These are phyloP conservation scores for Aldrovandia affinis DNA, from an alignment of 2,797 vertebrate genomes.

Conservation along the genomic window DNA sequence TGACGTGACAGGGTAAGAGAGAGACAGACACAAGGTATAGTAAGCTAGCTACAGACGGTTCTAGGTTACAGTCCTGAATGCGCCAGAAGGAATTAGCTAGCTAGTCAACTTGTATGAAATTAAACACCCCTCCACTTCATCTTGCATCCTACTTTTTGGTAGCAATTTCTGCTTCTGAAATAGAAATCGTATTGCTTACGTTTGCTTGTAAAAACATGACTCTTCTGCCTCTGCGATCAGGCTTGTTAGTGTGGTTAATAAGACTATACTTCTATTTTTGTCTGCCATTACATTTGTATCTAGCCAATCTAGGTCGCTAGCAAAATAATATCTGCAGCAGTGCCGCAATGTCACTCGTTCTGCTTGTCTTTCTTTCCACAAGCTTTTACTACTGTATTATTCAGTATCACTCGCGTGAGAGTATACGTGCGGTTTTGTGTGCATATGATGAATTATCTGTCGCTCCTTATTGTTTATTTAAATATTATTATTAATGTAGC, in stretches of 20 bases:
- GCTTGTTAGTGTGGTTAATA: not conserved
- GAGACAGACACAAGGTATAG: no score
- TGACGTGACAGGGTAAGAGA: no score
- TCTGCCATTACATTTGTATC: not conserved
- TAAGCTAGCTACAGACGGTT: not conserved
- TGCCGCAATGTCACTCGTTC: not conserved
- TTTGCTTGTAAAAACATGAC: not conserved
- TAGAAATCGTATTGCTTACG: not conserved
- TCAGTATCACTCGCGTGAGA: no score
- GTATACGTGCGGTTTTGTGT: no score
- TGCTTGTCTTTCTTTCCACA: not conserved
- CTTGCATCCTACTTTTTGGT: not conserved
- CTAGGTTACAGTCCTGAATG: not conserved
- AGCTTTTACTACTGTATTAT: not conserved
- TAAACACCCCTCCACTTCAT: not conserved
- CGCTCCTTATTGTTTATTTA: no score
- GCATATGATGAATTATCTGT: no score
- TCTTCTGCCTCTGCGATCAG: not conserved
- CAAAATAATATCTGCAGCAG: not conserved
- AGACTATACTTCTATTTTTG: not conserved
- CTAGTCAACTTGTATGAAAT: not conserved
- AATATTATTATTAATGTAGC: not conserved
- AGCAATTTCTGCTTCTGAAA: not conserved
- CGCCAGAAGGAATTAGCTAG: not conserved
- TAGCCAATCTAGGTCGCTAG: not conserved